Evolutionary conservation across 2,888 invertebrate species (phyloP).

Genomic region (Chymomyza fuscimana): DNA sequence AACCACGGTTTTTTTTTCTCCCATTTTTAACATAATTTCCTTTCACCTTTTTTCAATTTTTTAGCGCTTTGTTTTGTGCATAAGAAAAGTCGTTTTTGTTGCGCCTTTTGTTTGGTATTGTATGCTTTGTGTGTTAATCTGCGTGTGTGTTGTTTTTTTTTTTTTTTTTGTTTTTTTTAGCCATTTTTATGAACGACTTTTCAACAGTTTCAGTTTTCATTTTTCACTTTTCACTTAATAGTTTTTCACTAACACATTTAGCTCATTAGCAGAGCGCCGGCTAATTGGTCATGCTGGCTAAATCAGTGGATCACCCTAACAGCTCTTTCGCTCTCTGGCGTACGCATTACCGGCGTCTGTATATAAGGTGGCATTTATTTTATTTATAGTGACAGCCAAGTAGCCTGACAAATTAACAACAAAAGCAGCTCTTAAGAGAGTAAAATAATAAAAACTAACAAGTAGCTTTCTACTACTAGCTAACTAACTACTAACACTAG

Average conservation of each 20-base stretch:
- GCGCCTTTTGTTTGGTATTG: constrained; percentile 50
- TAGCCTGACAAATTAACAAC: background rate
- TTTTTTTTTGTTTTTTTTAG: constrained; percentile 25
- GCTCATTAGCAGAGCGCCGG: constrained; percentile 63
- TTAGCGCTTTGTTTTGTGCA: constrained; percentile 36
- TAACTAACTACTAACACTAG: too few relatives aligned
- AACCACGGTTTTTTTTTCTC: constrained; percentile 27
- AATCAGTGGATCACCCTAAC: constrained; percentile 40
- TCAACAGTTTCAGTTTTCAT: constrained; percentile 43
- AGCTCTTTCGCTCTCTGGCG: constrained; percentile 4
- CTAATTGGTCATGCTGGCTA: constrained; percentile 64
- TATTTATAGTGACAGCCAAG: background rate
- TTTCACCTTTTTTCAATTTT: constrained; percentile 48
- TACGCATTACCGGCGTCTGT: constrained; percentile 48
- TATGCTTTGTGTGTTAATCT: constrained; percentile 13
- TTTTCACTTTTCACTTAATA: constrained; percentile 22
- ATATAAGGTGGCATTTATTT: background rate
- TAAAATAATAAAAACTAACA: background rate
- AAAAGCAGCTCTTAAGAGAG: background rate
- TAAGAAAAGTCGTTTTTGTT: constrained; percentile 64
- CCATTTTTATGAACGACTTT: constrained; percentile 50
- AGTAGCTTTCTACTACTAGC: background rate
- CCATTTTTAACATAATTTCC: constrained; percentile 25
- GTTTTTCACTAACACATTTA: constrained; percentile 35
- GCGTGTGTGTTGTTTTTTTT: constrained; percentile 12